Base-by-base conservation (phyloP, 2,797 vertebrate genomes). In the Galaxias olidus region DNA sequence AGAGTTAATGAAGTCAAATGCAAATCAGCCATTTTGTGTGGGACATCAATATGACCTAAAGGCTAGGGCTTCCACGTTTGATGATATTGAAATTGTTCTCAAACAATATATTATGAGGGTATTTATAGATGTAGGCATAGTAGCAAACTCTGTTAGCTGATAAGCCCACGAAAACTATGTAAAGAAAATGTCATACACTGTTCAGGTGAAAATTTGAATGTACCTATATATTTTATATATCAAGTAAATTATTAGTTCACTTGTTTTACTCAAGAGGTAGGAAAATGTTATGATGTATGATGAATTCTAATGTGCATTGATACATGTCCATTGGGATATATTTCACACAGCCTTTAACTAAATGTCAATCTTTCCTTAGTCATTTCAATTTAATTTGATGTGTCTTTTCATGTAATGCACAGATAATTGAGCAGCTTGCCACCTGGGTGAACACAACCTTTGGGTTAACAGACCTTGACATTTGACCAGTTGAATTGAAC, bases 1-100 rank as follows among this genome's bases (percentile, higher is more conserved):
- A 8, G 58, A 71, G 79, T 80, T 84, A 84, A 85, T 79, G 45
- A 75, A 78, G 63, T 78, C 14, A 0, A 58, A 53, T 46, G 52
- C 57, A 20, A 63, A 65, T 50, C 65, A 65, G 70, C 65, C 60
- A 66, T 48, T 71, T 71, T 69, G 60, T 20, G 18, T 50, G 40
- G 42, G 66, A 62, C 43, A 46, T 66, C 45, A 46, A 15, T 41
- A 5, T 61, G 68, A 71, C 68, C 67, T 55, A 18, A 10, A 11
- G 50, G 64, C 60, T 78, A 64, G 67, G 60, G 51, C 56, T 68
- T 15, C 64, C 63, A 63, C 66, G 68, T 67, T 49, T 65, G 61
- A 55, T 74, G 69, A 73, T 68, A 66, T 17, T 11, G 45, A 12
- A 15, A 43, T 57, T 18, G 52, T 66, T 71, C 63, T 78, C 63